Conservation (phyloP, 1,140 invertebrate species). For the Schlechtendalia chinensis region DNA sequence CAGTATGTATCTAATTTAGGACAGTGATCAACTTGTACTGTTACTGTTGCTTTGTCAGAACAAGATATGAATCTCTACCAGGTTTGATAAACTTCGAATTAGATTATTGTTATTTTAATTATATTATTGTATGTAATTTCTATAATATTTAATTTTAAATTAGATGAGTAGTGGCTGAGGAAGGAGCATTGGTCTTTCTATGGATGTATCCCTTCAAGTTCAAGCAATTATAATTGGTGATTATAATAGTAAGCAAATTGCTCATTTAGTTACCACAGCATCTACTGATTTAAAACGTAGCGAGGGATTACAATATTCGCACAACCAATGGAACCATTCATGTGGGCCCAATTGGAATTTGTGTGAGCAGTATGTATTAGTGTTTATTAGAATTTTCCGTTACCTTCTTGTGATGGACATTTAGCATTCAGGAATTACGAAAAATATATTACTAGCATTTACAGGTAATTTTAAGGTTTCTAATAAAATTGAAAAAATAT, state of each 20-base stretch:
- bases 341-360: slow-evolving; percentile 62
- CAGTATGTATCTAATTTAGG: slow-evolving; percentile 83
- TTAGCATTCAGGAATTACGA: slow-evolving; percentile 82
- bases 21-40: slow-evolving; percentile 83
- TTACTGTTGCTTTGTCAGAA: slow-evolving; percentile 74
- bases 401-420: slow-evolving; percentile 65
- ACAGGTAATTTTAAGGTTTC: slow-evolving; percentile 62
- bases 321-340: slow-evolving; percentile 71
- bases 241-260: slow-evolving; percentile 74
- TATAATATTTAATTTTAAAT: slow-evolving; percentile 15
- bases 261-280: slow-evolving; percentile 69
- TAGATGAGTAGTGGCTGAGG: slow-evolving; percentile 53
- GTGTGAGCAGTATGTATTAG: slow-evolving; percentile 69
- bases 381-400: slow-evolving; percentile 73
- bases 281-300: slow-evolving; percentile 74
- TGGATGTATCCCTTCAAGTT: slow-evolving; percentile 83
- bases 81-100: slow-evolving; percentile 53
- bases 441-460: slow-evolving; percentile 69
- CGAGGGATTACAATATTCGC: slow-evolving; percentile 85
- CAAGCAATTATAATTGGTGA: slow-evolving; percentile 89
- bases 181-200: slow-evolving; percentile 67
- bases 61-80: slow-evolving; percentile 69
- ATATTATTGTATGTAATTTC: neutral
- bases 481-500: too few relatives aligned
- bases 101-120: slow-evolving; percentile 11